Base-by-base conservation (phyloP, 2,797 vertebrate genomes). In the Sebastes kiyomatsui region DNA sequence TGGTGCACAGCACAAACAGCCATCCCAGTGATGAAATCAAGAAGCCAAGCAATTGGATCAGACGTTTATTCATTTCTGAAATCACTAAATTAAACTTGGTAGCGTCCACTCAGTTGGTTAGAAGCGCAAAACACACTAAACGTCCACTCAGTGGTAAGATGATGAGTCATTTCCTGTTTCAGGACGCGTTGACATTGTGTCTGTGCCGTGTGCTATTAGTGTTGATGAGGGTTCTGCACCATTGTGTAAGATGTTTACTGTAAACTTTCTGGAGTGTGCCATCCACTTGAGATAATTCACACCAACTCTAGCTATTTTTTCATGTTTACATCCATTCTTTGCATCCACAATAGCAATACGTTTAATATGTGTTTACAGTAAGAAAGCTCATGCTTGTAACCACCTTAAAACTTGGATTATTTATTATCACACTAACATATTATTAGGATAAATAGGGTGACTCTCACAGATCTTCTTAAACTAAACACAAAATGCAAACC, bases 11-110 rank as follows among this genome's bases (percentile, higher is more conserved):
- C 67, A 96, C 90, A 55, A 96, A 95, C 58, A 93, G 1, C 96
- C 96, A 96, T 68, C 96, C 96, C 33, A 96, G 58, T 0, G 95
- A 94, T 1, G 95, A 93, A 46, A 92, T 58, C 78, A 96, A 49
- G 80, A 96, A 96, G 54, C 93, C 95, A 33, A 92, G 82, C 49
- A 96, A 89, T 74, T 96, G 96, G 5, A 95, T 84, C 18, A 95
- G 72, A 67, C 91, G 90, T 83, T 93, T 96, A 20, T 30, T 93
- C 96, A 96, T 96, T 33, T 84, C 56, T 71, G n/a, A 75, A 59
- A 23, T 33, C 20, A 25, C 9, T 55, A 27, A 67, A 28, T 66
- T 2, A 14, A n/a, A 28, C 18, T 23, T 14, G 42, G 22, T 8
- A 7, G 28, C 1, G 14, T 77, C 69, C 35, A 10, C 70, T 49